Base-by-base conservation (phyloP, 2,797 vertebrate genomes). In the Caiman crocodilus region DNA sequence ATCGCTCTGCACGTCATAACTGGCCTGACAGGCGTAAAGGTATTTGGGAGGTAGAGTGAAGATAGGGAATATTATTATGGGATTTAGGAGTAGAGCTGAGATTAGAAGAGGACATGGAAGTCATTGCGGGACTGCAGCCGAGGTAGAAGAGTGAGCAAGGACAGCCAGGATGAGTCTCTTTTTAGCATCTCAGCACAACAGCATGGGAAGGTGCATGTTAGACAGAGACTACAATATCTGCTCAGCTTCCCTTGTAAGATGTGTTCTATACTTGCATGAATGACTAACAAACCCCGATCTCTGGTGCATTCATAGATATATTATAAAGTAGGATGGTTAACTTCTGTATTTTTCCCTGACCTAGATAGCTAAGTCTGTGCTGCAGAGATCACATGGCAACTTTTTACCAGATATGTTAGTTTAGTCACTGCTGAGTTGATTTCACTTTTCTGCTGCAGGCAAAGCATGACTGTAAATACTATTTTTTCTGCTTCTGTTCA, bases 311-410 rank as follows among this genome's bases (percentile, higher is more conserved):
- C 23, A 55, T 59, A 59, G 6, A 82, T n/a, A 58, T 25, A 42
- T 28, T 63, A 0, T 0, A 91, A 90, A 88, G 59, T 64, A 57
- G 75, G 55, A 50, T 42, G 28, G 55, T 20, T 55, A 74, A 64
- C 16, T 63, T n/a, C 57, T 67, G 56, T 14, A 35, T 91, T 35
- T 76, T 94, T 80, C 63, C 75, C 58, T 93, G 82, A 87, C 80
- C 64, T 91, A 76, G n/a, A 71, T 69, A 88, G 89, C 92, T 88
- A 60, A 57, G 69, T 42, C 77, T 78, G 35, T 28, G 71, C 79
- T 78, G 50, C 77, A 59, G 50, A 82, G 64, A 61, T 65, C 64
- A 88, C 42, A 25, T 4, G 69, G 42, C 30, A 77, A 81, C 21
- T 63, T 87, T 74, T 74, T 84, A 16, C 56, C 76, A 61, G 57